Evolutionary conservation across 2,797 vertebrate genomes (phyloP), one percentile per base, ranked within the genome.

Genomic region (Lepus oiostolus): DNA sequence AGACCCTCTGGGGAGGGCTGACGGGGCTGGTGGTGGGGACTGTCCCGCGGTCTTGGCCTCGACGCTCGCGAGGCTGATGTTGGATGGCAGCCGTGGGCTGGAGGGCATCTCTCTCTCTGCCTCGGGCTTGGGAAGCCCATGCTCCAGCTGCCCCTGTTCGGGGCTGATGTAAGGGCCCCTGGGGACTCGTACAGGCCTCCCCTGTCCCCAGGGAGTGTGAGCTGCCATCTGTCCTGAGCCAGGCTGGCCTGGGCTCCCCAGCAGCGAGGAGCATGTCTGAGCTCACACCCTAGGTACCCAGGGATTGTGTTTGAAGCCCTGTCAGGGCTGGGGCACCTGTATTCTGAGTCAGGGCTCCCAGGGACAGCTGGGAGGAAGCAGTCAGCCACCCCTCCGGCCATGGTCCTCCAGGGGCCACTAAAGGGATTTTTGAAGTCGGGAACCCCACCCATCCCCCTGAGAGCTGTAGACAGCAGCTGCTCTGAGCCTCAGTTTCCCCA

Each of bases 1-100:
- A 13, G 2, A 24, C 8, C 0, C 38, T 7, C 11, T 12, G 35
- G 38, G 17, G 4, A 58, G 4, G 47, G 13, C 79, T 32, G 11
- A 17, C 4, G 4, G 79, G 65, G 50, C 52, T 32, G 16, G 0
- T 28, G 26, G 9, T 11, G 0, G 28, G 54, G 67, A 67, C 68
- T 2, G 4, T 28, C 26, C 50, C 14, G 47, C 30, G 70, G 58
- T 32, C 58, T 65, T 5, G 24, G 77, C 26, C 74, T 84, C 63
- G 4, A 0, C 1, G 0, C 16, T 81, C 1, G 0, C 22, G 24
- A 52, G 74, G 58, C n/a, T 14, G 2, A 8, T 19, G 4, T 75
- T 13, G 86, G 30, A 42, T 75, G 62, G 47, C 35, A 13, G 4
- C 35, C 17, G 5, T 47, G 75, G 3, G 82, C 58, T 58, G 19